A percentile compares a stretch with the other conserved stretches of the same genome.
phyloP scores from a whole-genome alignment of 2,113 vertebrate genomes.

The Python bivittatus region DNA sequence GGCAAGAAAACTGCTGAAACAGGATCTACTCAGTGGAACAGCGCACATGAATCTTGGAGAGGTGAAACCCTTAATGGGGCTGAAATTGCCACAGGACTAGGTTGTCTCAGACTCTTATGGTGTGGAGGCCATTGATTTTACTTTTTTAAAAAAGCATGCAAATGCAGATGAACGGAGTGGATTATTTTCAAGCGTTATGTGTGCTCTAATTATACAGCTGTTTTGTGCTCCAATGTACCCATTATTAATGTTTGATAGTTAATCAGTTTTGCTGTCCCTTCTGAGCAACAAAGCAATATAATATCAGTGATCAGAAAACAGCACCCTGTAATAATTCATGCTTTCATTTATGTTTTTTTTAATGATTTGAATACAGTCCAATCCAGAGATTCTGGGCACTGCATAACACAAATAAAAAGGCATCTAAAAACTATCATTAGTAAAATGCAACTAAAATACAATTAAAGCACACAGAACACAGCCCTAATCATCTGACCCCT shows the following conservation, averaged over 20 bases:
- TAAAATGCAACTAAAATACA: no score
- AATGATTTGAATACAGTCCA: no score
- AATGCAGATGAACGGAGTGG: not conserved
- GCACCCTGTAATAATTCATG: not conserved
- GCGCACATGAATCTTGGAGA: not conserved
- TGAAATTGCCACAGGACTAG: not conserved
- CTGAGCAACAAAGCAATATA: constrained; percentile 30
- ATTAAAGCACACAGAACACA: no score
- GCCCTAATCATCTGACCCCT: no score
- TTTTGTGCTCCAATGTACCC: not conserved
- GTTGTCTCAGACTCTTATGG: no score
- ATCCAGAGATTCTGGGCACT: no score
- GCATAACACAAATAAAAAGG: no score
- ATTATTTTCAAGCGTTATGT: not conserved
- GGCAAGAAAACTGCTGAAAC: no score
- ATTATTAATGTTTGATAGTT: constrained; percentile 10
- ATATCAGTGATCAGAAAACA: not conserved
- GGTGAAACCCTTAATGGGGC: not conserved
- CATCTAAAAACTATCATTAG: no score
- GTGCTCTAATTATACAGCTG: not conserved
- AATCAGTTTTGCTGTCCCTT: constrained; percentile 35
- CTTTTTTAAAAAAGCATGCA: not conserved
- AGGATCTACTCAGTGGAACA: not conserved
- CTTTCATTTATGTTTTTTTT: no score
- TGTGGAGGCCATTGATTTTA: not conserved